These are phyloP conservation scores for Rhagoletis zephyria DNA, from an alignment of 1,140 invertebrate genomes.

Conservation along the genomic window DNA sequence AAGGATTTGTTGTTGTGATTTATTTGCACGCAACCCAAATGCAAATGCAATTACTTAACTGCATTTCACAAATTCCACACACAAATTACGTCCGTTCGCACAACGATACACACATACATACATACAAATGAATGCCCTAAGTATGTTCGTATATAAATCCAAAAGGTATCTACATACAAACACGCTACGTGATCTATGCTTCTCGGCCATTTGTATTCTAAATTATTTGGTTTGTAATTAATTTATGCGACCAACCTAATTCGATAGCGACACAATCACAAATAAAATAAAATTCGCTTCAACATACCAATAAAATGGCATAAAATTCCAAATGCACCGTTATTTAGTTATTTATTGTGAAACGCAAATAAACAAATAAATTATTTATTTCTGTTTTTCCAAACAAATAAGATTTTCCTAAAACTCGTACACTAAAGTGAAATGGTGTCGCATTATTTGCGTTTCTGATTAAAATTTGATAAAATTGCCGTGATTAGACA, in stretches of 20 bases:
- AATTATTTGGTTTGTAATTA: constrained; percentile 48
- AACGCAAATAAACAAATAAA: constrained; percentile 46
- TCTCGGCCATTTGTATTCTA: constrained; percentile 2
- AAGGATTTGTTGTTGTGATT: constrained; percentile 41
- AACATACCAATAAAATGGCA: not conserved
- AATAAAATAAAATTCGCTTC: too few species aligned
- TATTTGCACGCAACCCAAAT: constrained; percentile 47
- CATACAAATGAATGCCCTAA: not conserved
- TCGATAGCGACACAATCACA: not conserved
- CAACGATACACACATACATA: not conserved
- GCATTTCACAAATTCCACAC: constrained; percentile 19
- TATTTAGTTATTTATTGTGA: constrained; percentile 44
- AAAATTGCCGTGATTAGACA: constrained; percentile 28
- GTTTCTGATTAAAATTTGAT: constrained; percentile 47
- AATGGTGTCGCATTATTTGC: constrained; percentile 31
- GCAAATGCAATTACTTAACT: constrained; percentile 46
- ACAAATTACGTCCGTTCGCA: not conserved
- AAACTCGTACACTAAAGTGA: not conserved
- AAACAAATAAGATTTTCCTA: too few species aligned
- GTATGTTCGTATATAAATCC: not conserved
- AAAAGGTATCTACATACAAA: not conserved
- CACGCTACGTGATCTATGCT: not conserved
- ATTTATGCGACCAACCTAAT: constrained; percentile 34
- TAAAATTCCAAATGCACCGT: not conserved
- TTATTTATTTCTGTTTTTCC: not conserved